Conservation (phyloP, 2,113 vertebrate species). For the Aramus guarauna region DNA sequence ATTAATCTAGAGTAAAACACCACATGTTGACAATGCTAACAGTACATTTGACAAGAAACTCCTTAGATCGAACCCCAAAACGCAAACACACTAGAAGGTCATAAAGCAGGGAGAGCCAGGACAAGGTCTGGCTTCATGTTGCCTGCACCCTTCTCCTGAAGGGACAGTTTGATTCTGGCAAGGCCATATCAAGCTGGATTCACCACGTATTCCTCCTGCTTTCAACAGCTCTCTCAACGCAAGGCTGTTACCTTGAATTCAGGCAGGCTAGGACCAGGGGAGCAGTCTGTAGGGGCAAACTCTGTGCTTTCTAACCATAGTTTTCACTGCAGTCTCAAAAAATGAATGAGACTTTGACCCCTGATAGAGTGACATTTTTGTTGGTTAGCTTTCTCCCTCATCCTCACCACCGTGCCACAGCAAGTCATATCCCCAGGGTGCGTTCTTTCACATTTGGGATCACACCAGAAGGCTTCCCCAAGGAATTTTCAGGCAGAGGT, state of each 20-base stretch:
- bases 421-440: background rate
- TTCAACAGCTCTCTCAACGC: background rate
- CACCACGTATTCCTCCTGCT: background rate
- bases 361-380: accelerated
- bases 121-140: background rate
- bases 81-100: background rate
- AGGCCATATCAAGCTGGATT: background rate
- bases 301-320: background rate
- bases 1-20: slow-evolving; percentile 51
- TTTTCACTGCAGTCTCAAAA: background rate
- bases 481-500: background rate
- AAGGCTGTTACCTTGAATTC: background rate
- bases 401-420: background rate
- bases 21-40: slow-evolving; percentile 17
- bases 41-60: slow-evolving; percentile 11
- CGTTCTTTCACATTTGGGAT: background rate
- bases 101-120: background rate
- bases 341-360: background rate
- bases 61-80: background rate
- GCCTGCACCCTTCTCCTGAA: background rate
- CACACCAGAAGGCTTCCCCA: background rate
- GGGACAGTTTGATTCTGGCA: background rate
- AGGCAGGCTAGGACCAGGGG: background rate
- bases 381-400: background rate
- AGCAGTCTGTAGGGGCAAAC: background rate